phyloP scores from a whole-genome alignment of 2,113 vertebrate species.

The Dipodomys ordii region DNA sequence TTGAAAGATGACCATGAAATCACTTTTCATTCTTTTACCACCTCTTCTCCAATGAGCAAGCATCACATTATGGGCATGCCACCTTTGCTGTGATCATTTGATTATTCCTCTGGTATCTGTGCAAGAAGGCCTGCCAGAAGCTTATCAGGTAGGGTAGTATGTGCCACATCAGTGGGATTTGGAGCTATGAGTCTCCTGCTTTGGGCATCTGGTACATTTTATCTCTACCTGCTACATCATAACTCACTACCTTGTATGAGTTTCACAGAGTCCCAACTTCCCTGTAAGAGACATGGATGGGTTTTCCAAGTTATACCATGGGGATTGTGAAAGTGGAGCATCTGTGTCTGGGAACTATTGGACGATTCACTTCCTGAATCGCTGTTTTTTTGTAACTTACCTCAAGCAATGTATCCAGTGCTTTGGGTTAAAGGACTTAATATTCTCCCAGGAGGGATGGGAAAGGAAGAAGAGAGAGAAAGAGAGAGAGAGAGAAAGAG shows the following conservation, averaged over 20 bases:
- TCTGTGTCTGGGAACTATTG: constrained; percentile 8
- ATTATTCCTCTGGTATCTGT: not conserved
- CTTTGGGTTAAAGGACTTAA: not conserved
- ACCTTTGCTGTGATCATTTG: not conserved
- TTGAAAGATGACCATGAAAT: not conserved
- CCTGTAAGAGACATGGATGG: constrained; percentile 76
- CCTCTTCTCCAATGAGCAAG: not conserved
- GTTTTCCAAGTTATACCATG: constrained; percentile 79
- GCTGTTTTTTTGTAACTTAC: not conserved
- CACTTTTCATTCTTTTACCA: not conserved
- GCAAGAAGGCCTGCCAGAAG: not conserved
- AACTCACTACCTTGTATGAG: constrained; percentile 69
- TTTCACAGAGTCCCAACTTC: constrained; percentile 78
- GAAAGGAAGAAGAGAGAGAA: too few relatives aligned
- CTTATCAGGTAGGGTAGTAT: not conserved
- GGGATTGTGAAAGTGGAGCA: constrained; percentile 11
- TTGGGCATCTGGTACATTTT: constrained; percentile 76
- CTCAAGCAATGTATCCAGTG: not conserved
- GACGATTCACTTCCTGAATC: not conserved
- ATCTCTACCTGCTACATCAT: constrained; percentile 65
- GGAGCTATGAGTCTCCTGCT: constrained; percentile 47
- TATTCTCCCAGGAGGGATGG: not conserved
- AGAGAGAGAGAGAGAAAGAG: not conserved
- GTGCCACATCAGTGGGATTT: constrained; percentile 49
- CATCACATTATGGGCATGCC: not conserved